Percentiles rank a stretch among this genome's conserved stretches.
Evolutionary conservation across 2,888 invertebrate species (phyloP).

Genomic region (Amiota minor): DNA sequence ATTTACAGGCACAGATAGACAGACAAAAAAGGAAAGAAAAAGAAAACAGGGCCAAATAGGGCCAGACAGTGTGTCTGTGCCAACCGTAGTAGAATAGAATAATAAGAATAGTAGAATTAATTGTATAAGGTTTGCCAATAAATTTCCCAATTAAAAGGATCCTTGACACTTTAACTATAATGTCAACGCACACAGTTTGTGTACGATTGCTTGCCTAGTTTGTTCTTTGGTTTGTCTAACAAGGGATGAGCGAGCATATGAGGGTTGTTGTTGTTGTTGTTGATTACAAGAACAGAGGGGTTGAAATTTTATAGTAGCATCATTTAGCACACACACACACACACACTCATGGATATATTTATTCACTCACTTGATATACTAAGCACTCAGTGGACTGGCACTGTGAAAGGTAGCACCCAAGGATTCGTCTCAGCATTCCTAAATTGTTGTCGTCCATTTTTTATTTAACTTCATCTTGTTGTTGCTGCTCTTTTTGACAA

Average conservation of each 20-base stretch:
- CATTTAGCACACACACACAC: too few species aligned
- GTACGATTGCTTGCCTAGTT: conserved; percentile 28
- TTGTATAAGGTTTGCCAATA: conserved; percentile 53
- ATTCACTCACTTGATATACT: too few species aligned
- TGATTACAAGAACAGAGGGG: conserved; percentile 49
- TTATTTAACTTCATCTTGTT: conserved; percentile 37
- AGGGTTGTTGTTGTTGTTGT: conserved; percentile 46
- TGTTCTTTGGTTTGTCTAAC: conserved; percentile 33
- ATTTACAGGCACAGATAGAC: background rate
- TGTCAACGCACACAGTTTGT: conserved; percentile 49
- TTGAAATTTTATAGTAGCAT: conserved; percentile 50
- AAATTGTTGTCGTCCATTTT: conserved; percentile 52
- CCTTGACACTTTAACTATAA: conserved; percentile 65
- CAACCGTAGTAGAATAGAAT: conserved; percentile 32
- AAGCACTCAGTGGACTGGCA: conserved; percentile 57
- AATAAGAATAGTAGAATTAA: background rate
- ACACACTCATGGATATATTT: too few species aligned
- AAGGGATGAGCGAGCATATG: conserved; percentile 52
- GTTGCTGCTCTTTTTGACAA: conserved; percentile 43
- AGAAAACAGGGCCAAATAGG: conserved; percentile 45
- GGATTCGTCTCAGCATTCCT: conserved; percentile 29
- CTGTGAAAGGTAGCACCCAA: conserved; percentile 60
- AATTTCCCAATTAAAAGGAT: conserved; percentile 70
- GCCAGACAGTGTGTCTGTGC: conserved; percentile 54
- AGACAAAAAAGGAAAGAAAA: conserved; percentile 50